Evolutionary conservation across 2,797 vertebrate genomes (phyloP).

Genomic region (Poeciliopsis paucimaculata): DNA sequence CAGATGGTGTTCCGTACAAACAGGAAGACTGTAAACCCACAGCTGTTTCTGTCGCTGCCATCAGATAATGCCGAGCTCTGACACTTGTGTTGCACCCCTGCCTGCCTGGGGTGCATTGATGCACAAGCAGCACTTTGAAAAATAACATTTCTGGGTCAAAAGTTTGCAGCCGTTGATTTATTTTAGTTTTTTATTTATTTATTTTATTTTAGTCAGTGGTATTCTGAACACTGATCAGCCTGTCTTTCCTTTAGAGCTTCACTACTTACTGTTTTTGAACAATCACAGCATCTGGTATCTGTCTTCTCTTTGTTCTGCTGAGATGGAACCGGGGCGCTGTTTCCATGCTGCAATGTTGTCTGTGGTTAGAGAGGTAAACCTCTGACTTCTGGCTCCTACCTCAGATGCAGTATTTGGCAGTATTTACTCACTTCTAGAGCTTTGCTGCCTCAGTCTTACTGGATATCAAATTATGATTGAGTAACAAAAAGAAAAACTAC

Average conservation of each 20-base stretch:
- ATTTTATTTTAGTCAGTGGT: neutral
- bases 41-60: neutral
- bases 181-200: neutral
- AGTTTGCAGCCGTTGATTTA: neutral
- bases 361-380: constrained; percentile 4
- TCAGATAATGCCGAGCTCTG: constrained; percentile 38
- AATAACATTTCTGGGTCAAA: neutral
- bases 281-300: neutral
- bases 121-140: neutral
- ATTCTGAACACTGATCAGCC: neutral
- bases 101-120: neutral
- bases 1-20: neutral
- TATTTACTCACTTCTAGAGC: no score
- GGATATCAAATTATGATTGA: neutral
- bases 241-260: neutral
- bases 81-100: neutral
- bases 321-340: neutral
- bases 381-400: neutral
- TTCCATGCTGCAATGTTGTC: neutral
- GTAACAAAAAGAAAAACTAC: neutral
- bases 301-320: neutral
- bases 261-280: neutral
- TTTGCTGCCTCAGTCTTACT: no score
- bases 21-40: constrained; percentile 42
- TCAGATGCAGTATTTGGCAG: neutral